Percentiles rank a stretch among this genome's conserved stretches.
Evolutionary conservation across 2,888 invertebrate species (phyloP).

Genomic region (Leptopilina syphax): DNA sequence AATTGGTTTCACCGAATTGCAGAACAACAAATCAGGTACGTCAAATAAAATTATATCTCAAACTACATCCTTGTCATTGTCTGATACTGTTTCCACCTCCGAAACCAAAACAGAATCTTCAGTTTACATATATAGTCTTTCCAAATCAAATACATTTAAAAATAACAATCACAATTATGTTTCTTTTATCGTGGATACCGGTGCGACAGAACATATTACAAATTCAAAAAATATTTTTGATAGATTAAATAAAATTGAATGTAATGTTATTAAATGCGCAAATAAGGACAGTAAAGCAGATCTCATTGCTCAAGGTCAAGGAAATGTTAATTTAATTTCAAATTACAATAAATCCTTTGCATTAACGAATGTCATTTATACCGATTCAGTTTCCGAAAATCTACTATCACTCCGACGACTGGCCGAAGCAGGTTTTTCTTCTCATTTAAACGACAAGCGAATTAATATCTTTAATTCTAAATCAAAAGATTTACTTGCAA

Average conservation of each 20-base stretch:
- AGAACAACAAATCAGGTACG: neutral
- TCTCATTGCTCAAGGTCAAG: constrained; percentile 37
- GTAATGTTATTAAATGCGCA: constrained; percentile 46
- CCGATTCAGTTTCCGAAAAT: constrained; percentile 8
- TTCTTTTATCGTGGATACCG: constrained; percentile 44
- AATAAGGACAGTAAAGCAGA: constrained; percentile 43
- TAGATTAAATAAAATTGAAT: constrained; percentile 16
- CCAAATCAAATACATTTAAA: neutral
- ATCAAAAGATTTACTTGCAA: neutral
- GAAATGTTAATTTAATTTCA: constrained; percentile 6
- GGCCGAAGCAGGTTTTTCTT: constrained; percentile 19
- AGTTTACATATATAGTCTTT: neutral
- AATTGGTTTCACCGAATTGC: neutral
- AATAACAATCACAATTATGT: neutral
- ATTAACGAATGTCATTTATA: constrained; percentile 39
- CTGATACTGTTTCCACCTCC: neutral
- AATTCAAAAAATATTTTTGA: constrained; percentile 39
- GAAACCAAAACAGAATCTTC: neutral
- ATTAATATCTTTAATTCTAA: neutral
- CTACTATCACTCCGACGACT: constrained; percentile 35
- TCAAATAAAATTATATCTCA: neutral
- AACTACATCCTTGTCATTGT: neutral
- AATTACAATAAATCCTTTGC: neutral
- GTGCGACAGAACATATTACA: constrained; percentile 46
- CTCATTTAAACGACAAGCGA: neutral